Conservation (phyloP, 2,888 invertebrate species). For the Teinopalpus imperialis region DNA sequence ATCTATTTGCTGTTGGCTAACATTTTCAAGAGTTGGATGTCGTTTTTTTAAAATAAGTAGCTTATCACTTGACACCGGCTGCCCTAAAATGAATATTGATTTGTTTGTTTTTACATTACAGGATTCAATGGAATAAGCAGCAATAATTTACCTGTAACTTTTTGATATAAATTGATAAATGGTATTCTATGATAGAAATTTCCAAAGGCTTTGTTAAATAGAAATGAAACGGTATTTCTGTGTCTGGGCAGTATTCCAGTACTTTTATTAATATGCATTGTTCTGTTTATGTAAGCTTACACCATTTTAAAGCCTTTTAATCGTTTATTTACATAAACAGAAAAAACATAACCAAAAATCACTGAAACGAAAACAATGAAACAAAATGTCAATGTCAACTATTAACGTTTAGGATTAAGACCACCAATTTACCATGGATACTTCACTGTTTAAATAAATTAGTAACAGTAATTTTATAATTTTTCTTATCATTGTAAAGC, state of each 20-base stretch:
- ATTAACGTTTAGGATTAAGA: too few relatives aligned
- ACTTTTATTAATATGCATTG: constrained; percentile 9
- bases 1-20: constrained; percentile 53
- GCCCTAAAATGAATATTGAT: constrained; percentile 43
- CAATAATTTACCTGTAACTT: constrained; percentile 51
- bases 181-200: constrained; percentile 45
- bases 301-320: too few relatives aligned
- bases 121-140: background rate
- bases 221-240: constrained; percentile 1
- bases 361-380: too few relatives aligned
- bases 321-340: too few relatives aligned
- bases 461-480: too few relatives aligned
- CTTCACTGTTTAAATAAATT: too few relatives aligned
- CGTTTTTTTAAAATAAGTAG: constrained; percentile 48
- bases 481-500: too few relatives aligned
- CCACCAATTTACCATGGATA: too few relatives aligned
- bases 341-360: too few relatives aligned
- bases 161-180: constrained; percentile 57
- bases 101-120: background rate
- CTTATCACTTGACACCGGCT: constrained; percentile 40
- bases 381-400: too few relatives aligned
- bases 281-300: too few relatives aligned
- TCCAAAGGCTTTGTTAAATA: constrained; percentile 8
- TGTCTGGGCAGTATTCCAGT: constrained; percentile 1
- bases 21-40: constrained; percentile 56